Base-by-base conservation (phyloP, 2,888 invertebrate species). In the Patella depressa region DNA sequence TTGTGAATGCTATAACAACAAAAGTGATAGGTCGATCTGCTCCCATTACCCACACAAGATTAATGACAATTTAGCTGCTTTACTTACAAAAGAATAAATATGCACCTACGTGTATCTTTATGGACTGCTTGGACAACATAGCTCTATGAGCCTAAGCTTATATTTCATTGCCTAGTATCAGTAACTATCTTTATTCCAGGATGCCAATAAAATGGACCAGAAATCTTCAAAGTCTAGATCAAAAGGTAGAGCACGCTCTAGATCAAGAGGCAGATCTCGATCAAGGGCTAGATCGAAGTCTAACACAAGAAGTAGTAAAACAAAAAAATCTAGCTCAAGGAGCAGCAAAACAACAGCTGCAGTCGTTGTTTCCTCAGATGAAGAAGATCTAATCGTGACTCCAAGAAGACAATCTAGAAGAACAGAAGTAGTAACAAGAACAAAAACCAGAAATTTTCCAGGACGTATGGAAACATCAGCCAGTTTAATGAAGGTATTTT, bases 241-340 rank as follows among this genome's bases (percentile, higher is more conserved):
- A 45, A 53, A 57, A 71, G 24, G 19, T 53, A 69, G 53, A 65
- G 75, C 45, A 15, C 15, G 19, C 15, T 45, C 19, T 73, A 57
- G 17, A 11, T 15, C 55, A 17, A 59, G 45, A 45, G 72, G 24
- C 17, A 77, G 81, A 59, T 84, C 84, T 53, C 75, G 79, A 45
- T 85, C 85, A 45, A 81, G 83, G 54, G 78, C 80, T 14, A 73
- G 81, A 75, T 79, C 79, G 14, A 78, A 79, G 55, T 79, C 81
- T 19, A 54, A 72, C n/a, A 65, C 45, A 29, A 59, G 57, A 65
- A 74, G 53, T 15, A 59, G 59, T 65, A 65, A 59, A 55, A 74
- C 59, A 17, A 75, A 75, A 71, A 65, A 24, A 65, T 19, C 19
- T 15, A 24, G 19, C 11, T 19, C 65, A 24, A 65, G 24, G 19